Evolutionary conservation across 2,113 vertebrate genomes (phyloP), one percentile per base, ranked within the genome.

Genomic region (Dromaius novaehollandiae): DNA sequence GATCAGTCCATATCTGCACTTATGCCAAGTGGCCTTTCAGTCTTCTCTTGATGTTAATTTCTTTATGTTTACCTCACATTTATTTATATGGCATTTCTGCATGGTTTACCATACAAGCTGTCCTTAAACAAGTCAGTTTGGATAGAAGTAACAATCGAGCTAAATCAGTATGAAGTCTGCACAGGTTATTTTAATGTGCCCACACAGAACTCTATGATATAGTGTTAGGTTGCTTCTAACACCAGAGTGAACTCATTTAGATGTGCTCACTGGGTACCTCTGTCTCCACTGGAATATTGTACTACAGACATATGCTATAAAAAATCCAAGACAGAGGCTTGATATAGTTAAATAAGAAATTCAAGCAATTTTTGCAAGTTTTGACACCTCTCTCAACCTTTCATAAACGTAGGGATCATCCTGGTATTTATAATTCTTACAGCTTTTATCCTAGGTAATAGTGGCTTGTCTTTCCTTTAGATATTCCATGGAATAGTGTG

Each of bases 171-270:
- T 76, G 19, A 6, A 18, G 25, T 36, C 44, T 70, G 17, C 36
- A 32, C 4, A 44, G 51, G 11, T 50, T 64, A 53, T 84, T 89
- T 82, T 91, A 75, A 46, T 8, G 26, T n/a, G 24, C 20, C 66
- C 18, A 20, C n/a, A n/a, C 10, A 46, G 32, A 89, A 32, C 0
- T 0, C 9, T 38, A 38, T 3, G 11, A 21, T 64, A 66, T 13
- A 16, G 12, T 38, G 6, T 4, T 69, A 38, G 28, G 53, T 91
- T 85, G 5, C n/a, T 80, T 91, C 75, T 65, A 60, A 19, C 4
- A 17, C 55, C 16, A 44, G 12, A 82, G 8, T 9, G 25, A 55
- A 50, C 11, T 77, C 11, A 46, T 61, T 90, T 48, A 69, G 71
- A 80, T 36, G 80, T 73, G 56, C 36, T 34, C 55, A 46, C 56